Evolutionary conservation across 2,113 vertebrate genomes (phyloP).

Genomic region (Chaetodon auriga): DNA sequence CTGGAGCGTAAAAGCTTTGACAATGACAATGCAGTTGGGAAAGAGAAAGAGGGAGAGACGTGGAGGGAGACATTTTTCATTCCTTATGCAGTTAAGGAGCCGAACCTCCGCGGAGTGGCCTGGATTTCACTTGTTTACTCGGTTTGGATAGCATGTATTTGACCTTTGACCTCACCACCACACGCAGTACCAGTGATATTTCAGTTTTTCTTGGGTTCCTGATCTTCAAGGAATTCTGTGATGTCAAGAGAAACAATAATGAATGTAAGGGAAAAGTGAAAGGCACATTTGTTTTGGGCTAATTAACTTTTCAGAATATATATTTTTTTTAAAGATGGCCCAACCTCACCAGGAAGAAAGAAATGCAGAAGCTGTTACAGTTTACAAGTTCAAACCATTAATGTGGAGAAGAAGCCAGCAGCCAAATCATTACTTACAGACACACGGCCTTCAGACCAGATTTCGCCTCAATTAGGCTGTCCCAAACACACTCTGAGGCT

Average conservation of each 20-base stretch:
- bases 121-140: slow-evolving; percentile 58
- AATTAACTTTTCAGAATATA: slow-evolving; percentile 1
- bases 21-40: slow-evolving; percentile 61
- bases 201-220: background rate
- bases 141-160: slow-evolving; percentile 55
- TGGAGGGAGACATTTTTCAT: slow-evolving; percentile 53
- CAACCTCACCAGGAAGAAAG: slow-evolving; percentile 11
- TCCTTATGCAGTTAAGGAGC: slow-evolving; percentile 56
- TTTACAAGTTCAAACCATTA: slow-evolving; percentile 37
- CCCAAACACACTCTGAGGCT: slow-evolving; percentile 18
- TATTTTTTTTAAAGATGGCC: background rate
- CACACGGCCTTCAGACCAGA: slow-evolving; percentile 22
- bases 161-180: slow-evolving; percentile 38
- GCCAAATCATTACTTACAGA: slow-evolving; percentile 46
- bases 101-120: slow-evolving; percentile 4
- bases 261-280: background rate
- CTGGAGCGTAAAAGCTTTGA: slow-evolving; percentile 78
- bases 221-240: background rate
- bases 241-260: background rate
- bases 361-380: background rate
- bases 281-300: slow-evolving; percentile 2
- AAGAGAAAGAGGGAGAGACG: slow-evolving; percentile 20
- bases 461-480: slow-evolving; percentile 44
- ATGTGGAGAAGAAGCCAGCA: slow-evolving; percentile 15
- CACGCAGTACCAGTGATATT: slow-evolving; percentile 4